Conservation (phyloP, 2,888 invertebrate species). For the Schizaphis graminum region DNA sequence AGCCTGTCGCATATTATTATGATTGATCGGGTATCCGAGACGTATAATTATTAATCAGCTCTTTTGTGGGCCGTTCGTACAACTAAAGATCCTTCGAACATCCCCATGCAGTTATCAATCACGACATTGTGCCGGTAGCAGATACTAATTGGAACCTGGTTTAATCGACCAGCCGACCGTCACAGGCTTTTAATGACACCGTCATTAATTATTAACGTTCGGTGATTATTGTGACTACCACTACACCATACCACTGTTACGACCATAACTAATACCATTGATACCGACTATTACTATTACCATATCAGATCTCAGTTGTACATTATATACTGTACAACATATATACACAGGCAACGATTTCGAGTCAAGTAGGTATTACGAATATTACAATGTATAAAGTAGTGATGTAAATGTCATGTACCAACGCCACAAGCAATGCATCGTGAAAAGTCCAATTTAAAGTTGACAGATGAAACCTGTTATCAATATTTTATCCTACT, state of each 20-base stretch:
- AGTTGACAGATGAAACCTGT: neutral
- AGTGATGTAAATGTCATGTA: neutral
- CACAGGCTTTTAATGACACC: constrained; percentile 35
- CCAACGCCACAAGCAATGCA: neutral
- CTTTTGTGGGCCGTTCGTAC: neutral
- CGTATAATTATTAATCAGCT: constrained; percentile 17
- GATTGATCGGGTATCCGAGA: constrained; percentile 30
- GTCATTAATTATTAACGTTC: constrained; percentile 36
- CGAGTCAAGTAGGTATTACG: neutral
- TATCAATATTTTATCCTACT: neutral
- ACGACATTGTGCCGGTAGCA: constrained; percentile 38
- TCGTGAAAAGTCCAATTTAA: neutral
- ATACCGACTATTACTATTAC: neutral
- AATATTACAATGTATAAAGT: neutral
- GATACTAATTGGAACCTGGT: constrained; percentile 42
- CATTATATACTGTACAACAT: neutral
- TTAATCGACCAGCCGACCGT: constrained; percentile 32
- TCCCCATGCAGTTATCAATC: constrained; percentile 23
- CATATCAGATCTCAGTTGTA: neutral
- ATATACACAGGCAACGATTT: neutral
- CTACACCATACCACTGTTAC: neutral
- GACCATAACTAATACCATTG: neutral
- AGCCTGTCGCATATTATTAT: constrained; percentile 15
- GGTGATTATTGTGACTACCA: neutral
- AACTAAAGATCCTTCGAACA: neutral